Base-by-base conservation (phyloP, 2,113 vertebrate species). In the Rhipidura dahli region DNA sequence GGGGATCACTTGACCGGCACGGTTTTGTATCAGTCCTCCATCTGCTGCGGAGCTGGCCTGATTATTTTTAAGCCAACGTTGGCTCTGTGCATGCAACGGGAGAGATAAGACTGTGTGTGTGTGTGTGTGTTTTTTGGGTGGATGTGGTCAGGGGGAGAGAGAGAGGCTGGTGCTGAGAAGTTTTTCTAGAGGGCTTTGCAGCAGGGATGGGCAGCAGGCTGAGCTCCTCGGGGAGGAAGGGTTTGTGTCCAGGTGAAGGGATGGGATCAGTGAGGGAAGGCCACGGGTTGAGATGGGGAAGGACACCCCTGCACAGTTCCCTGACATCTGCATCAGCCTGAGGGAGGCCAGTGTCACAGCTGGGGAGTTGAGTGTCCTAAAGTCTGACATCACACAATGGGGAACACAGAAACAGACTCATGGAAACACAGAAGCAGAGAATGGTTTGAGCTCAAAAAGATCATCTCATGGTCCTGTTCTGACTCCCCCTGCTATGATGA, bases 1-100 rank as follows among this genome's bases (percentile, higher is more conserved):
- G 66, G 47, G 40, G 6, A 71, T 91, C 70, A 54, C 92, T 87
- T 96, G 93, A 96, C 93, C 54, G 0, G 54, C 5, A 7, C 3
- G 1, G 44, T 70, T 96, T 77, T 86, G 47, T 92, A 85, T 94
- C 66, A 18, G 70, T 86, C 75, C 75, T 96, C 93, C 92, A 80
- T 96, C 95, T 96, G 93, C 71, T 73, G 70, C 5, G 3, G 81
- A 94, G 66, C 22, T 61, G 70, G 73, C n/a, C 87, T 73, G 82
- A 3, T 61, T 87, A 47, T 68, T 84, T 85, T 57, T n/a, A 71
- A 93, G 50, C 56, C 5, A 17, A 39, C 6, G 7, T 40, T 88
- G 76, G 56, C 22, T 13, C 72, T 4, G 3, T 1, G 7, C 1
- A 2, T 85, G 71, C 39, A 51, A 8, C 26, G 71, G 47, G 64